Percentiles rank a stretch among this genome's conserved stretches.
These are phyloP conservation scores for Bettongia penicillata DNA, from an alignment of 2,113 vertebrate genomes.

Conservation along the genomic window DNA sequence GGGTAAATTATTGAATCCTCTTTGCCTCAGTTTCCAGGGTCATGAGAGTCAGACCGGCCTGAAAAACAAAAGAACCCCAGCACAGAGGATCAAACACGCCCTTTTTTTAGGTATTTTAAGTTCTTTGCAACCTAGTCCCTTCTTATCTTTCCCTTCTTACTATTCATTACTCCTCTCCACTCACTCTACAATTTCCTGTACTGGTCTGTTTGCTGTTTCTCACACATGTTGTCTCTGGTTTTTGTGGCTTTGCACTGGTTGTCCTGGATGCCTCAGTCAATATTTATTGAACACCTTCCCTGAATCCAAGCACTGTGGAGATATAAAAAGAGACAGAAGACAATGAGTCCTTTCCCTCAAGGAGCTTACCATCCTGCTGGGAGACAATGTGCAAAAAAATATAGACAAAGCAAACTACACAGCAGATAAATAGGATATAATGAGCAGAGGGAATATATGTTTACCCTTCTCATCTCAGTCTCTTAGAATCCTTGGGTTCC, in stretches of 20 bases:
- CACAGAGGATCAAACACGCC: neutral
- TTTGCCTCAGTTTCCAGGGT: neutral
- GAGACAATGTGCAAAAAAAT: neutral
- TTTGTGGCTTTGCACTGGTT: neutral
- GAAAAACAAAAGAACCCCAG: neutral
- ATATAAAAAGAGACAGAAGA: no score
- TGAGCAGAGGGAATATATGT: neutral
- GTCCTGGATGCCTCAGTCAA: neutral
- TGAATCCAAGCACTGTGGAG: no score
- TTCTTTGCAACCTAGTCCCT: neutral
- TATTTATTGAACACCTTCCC: no score
- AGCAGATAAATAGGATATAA: neutral
- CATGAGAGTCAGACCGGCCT: neutral
- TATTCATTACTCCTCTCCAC: neutral
- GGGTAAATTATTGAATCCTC: neutral
- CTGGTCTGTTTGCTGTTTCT: neutral
- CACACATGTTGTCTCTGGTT: neutral
- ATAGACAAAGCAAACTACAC: neutral
- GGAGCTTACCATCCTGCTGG: neutral
- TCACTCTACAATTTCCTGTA: neutral
- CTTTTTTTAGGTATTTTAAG: neutral
- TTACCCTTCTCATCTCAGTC: neutral
- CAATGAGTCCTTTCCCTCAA: no score
- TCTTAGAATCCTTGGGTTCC: neutral
- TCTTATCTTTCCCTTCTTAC: neutral